phyloP scores from a whole-genome alignment of 1,140 invertebrate genomes.

The Tetramorium parvispinum region DNA sequence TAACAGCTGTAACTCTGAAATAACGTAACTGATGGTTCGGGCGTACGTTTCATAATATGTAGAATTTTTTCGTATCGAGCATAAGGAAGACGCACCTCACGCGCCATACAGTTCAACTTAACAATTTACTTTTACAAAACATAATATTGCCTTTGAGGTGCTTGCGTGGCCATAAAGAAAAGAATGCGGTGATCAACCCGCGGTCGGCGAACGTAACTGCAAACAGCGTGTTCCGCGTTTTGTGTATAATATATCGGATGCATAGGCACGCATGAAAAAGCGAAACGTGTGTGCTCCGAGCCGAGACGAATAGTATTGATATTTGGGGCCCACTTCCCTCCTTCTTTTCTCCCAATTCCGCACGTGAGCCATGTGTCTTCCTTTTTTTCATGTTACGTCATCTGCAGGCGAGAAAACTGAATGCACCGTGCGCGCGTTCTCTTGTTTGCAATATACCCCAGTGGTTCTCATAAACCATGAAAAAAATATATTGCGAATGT shows the following conservation, averaged over 20 bases:
- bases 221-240: conserved; percentile 71
- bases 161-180: background rate
- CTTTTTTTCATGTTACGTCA: conserved; percentile 74
- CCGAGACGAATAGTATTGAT: conserved; percentile 40
- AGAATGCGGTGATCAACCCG: conserved; percentile 4
- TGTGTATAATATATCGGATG: conserved; percentile 73
- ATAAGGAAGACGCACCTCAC: background rate
- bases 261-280: conserved; percentile 78
- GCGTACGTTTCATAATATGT: background rate
- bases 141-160: conserved; percentile 3
- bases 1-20: background rate
- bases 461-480: background rate
- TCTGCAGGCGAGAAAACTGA: conserved; percentile 70
- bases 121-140: conserved; percentile 3
- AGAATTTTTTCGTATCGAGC: background rate
- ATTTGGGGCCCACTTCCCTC: conserved; percentile 45
- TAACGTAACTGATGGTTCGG: background rate
- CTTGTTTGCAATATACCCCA: background rate
- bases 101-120: background rate
- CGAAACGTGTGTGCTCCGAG: conserved; percentile 66
- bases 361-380: conserved; percentile 80
- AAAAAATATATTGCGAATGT: background rate
- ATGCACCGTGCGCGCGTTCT: conserved; percentile 58
- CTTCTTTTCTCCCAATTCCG: conserved; percentile 78
- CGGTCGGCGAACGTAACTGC: conserved; percentile 53